Evolutionary conservation across 2,888 invertebrate species (phyloP).

Genomic region (Tenthredo livida): DNA sequence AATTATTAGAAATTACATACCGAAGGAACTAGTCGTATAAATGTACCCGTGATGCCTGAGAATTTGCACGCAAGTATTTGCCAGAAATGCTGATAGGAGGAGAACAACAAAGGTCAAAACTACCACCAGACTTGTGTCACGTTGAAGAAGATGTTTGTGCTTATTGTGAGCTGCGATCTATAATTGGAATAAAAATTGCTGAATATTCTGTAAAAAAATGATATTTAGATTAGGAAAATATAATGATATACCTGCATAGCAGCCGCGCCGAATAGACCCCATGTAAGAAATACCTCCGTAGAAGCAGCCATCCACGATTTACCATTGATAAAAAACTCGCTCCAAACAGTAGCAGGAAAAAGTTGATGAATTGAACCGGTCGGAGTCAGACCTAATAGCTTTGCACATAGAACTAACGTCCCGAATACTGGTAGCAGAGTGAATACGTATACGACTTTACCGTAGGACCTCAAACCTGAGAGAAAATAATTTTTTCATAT

Average conservation of each 20-base stretch:
- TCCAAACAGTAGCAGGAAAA: slow-evolving; percentile 90
- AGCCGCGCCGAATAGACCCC: slow-evolving; percentile 91
- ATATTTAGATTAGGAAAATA: slow-evolving; percentile 43
- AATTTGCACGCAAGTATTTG: slow-evolving; percentile 90
- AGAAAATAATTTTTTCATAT: slow-evolving; percentile 50
- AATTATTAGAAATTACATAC: slow-evolving; percentile 80
- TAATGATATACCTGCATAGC: slow-evolving; percentile 83
- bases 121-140: slow-evolving; percentile 85
- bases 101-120: slow-evolving; percentile 88
- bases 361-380: slow-evolving; percentile 84
- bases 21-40: slow-evolving; percentile 92
- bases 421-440: slow-evolving; percentile 89
- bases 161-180: slow-evolving; percentile 87
- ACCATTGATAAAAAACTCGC: slow-evolving; percentile 91
- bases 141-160: slow-evolving; percentile 83
- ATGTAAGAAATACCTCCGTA: slow-evolving; percentile 92
- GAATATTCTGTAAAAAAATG: background rate
- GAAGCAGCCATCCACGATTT: slow-evolving; percentile 95
- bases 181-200: slow-evolving; percentile 21
- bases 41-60: slow-evolving; percentile 86
- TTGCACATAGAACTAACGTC: slow-evolving; percentile 86
- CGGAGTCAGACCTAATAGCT: slow-evolving; percentile 87
- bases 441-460: slow-evolving; percentile 90
- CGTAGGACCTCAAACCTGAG: slow-evolving; percentile 87
- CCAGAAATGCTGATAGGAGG: slow-evolving; percentile 88